Base-by-base conservation (phyloP, 2,888 invertebrate genomes). In the Eupithecia subumbrata region DNA sequence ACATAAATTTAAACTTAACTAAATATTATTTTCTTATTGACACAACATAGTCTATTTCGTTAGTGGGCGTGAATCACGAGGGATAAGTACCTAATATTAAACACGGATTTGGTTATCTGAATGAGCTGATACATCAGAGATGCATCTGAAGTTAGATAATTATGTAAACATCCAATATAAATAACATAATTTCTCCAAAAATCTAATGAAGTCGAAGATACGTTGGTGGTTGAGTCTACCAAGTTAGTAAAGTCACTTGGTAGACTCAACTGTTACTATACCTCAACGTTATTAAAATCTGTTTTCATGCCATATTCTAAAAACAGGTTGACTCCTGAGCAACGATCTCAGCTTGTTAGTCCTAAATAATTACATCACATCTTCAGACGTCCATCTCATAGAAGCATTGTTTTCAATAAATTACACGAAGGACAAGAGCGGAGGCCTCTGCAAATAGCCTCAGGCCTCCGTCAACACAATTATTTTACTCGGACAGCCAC, bases 401-500 rank as follows among this genome's bases (percentile, higher is more conserved):
- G 84, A 81, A 81, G 84, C 89, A 91, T 93, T 95, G 95, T 95
- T 95, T 94, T 94, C 93, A 92, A 94, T 94, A 92, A 94, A 94
- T 95, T 95, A 94, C 88, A 84, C 88, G 85, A 78, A 91, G 91
- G 91, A 91, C 92, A 91, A 90, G 89, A 89, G 90, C 85, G 85
- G 80, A 82, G 82, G 86, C 82, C 90, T 90, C 85, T 78, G 84
- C 87, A 92, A 94, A 94, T 90, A 94, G 88, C 95, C 93, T 74
- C 40, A 76, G 88, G 95, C 80, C 89, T 94, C 86, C 89, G 92
- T 92, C 92, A 95, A 95, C 94, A 95, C 94, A 95, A 95, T 95
- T 95, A 95, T 94, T 94, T 94, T 94, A 90, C 93, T 93, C 91
- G 94, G 94, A 92, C 95, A 94, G 90, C 92, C 88, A 89, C 93